phyloP scores from a whole-genome alignment of 1,140 invertebrate genomes.

The Liolophura sinensis region DNA sequence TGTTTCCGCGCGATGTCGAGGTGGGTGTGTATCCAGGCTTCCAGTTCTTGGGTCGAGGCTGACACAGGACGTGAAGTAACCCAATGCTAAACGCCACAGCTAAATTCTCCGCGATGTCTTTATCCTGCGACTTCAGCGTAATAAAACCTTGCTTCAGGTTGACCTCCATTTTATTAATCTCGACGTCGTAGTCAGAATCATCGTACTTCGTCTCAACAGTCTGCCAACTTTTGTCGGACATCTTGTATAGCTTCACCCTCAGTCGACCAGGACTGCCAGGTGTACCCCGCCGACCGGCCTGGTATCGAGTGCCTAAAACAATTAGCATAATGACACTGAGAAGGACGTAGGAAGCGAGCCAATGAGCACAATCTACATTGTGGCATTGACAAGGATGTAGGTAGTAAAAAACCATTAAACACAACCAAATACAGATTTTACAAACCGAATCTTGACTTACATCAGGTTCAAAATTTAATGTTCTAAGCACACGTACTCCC shows the following conservation, averaged over 20 bases:
- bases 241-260: conserved; percentile 14
- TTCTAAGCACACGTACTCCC: too few relatives aligned
- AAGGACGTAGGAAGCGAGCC: too few relatives aligned
- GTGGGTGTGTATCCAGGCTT: conserved; percentile 28
- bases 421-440: too few relatives aligned
- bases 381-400: too few relatives aligned
- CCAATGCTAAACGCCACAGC: conserved; percentile 42
- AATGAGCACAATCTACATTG: too few relatives aligned
- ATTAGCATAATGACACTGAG: too few relatives aligned
- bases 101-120: conserved; percentile 45
- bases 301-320: neutral
- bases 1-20: conserved; percentile 4
- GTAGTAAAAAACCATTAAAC: too few relatives aligned
- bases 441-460: too few relatives aligned
- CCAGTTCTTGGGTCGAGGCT: conserved; percentile 39
- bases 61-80: conserved; percentile 50
- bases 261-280: conserved; percentile 17
- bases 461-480: too few relatives aligned
- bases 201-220: conserved; percentile 20
- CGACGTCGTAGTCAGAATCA: conserved; percentile 11
- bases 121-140: too few relatives aligned
- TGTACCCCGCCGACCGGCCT: conserved; percentile 1
- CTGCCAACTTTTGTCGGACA: conserved; percentile 14
- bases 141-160: conserved; percentile 17
- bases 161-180: conserved; percentile 14